Conservation (phyloP, 2,888 invertebrate genomes). For the Digitonthophagus gazella region DNA sequence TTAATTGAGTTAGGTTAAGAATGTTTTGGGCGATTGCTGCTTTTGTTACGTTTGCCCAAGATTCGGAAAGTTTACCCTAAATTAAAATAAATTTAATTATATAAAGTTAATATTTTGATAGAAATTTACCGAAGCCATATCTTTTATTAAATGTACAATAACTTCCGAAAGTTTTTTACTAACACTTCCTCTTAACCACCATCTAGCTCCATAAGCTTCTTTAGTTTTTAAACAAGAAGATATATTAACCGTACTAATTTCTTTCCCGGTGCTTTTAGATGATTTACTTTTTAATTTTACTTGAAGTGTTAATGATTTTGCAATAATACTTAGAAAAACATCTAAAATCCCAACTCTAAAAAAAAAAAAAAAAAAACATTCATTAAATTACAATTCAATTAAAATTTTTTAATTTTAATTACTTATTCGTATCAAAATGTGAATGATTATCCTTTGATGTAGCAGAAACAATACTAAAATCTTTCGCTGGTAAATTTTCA, state of each 20-base stretch:
- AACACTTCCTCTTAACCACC: slow-evolving; percentile 88
- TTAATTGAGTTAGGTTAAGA: slow-evolving; percentile 75
- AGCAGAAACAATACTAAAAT: slow-evolving; percentile 71
- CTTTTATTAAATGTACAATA: slow-evolving; percentile 82
- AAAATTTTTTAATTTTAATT: slow-evolving; percentile 22
- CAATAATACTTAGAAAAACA: slow-evolving; percentile 85
- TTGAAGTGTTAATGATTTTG: slow-evolving; percentile 87
- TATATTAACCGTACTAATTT: slow-evolving; percentile 58
- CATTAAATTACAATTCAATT: neutral
- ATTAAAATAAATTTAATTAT: slow-evolving; percentile 6
- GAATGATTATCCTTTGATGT: slow-evolving; percentile 52
- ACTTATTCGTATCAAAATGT: slow-evolving; percentile 57
- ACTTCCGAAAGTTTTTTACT: slow-evolving; percentile 83
- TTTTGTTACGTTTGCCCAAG: slow-evolving; percentile 86
- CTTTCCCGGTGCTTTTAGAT: slow-evolving; percentile 51
- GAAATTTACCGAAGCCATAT: slow-evolving; percentile 82
- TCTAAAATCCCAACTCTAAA: slow-evolving; percentile 77
- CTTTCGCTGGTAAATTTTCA: slow-evolving; percentile 67
- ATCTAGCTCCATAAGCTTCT: slow-evolving; percentile 59
- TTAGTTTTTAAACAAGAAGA: slow-evolving; percentile 60
- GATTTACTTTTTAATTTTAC: slow-evolving; percentile 70
- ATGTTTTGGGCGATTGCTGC: slow-evolving; percentile 86
- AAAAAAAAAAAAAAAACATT: slow-evolving; percentile 11
- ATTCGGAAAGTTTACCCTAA: slow-evolving; percentile 80
- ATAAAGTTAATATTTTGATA: neutral